These are phyloP conservation scores for Carterocephalus palaemon DNA, from an alignment of 2,888 invertebrate species.

Conservation along the genomic window DNA sequence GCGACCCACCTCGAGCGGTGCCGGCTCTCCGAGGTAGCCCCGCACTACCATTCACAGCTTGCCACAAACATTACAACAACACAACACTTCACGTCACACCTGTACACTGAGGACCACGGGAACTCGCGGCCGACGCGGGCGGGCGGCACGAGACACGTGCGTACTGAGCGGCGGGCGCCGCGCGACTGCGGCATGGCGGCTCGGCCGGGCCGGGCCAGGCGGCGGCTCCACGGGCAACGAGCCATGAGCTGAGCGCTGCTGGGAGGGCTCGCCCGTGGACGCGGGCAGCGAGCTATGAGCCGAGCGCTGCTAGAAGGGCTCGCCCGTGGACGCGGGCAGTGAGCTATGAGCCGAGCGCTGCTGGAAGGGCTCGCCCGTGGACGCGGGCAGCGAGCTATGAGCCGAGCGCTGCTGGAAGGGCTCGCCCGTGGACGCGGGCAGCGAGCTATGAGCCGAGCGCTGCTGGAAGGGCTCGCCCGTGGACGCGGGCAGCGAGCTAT, in stretches of 20 bases:
- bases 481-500: too few relatives aligned
- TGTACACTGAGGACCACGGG: constrained; percentile 28
- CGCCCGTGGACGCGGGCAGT: too few relatives aligned
- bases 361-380: too few relatives aligned
- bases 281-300: too few relatives aligned
- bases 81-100: constrained; percentile 27
- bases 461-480: too few relatives aligned
- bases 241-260: constrained; percentile 24
- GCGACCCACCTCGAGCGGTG: constrained; percentile 54
- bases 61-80: constrained; percentile 7
- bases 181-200: constrained; percentile 47
- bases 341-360: too few relatives aligned
- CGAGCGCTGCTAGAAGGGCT: too few relatives aligned
- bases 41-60: constrained; percentile 44
- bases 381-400: too few relatives aligned
- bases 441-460: too few relatives aligned
- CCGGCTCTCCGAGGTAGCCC: constrained; percentile 52
- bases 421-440: too few relatives aligned
- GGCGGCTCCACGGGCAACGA: constrained; percentile 29
- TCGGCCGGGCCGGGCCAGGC: constrained; percentile 19
- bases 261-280: too few relatives aligned
- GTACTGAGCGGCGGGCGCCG: constrained; percentile 49
- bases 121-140: constrained; percentile 16
- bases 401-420: too few relatives aligned
- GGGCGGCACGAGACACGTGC: constrained; percentile 29